These are phyloP conservation scores for Harpalus rubripes DNA, from an alignment of 2,888 invertebrate species.

Conservation along the genomic window DNA sequence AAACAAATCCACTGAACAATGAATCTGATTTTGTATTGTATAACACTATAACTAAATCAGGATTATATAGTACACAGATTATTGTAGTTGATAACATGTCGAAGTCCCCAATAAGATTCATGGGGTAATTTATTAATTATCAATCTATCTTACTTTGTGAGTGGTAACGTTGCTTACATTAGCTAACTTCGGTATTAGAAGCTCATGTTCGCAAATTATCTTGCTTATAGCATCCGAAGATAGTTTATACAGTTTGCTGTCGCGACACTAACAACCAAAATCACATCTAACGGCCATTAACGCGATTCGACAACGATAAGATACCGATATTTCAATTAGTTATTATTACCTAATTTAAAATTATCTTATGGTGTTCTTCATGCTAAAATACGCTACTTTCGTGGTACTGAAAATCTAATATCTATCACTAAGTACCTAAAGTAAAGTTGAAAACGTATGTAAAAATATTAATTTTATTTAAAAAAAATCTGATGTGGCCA, in stretches of 20 bases:
- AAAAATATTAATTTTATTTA: too few species aligned
- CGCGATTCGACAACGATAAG: background rate
- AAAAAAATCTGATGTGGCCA: too few species aligned
- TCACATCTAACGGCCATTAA: background rate
- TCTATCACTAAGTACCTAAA: too few species aligned
- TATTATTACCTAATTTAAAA: too few species aligned
- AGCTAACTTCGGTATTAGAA: slow-evolving; percentile 28
- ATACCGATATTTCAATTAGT: background rate
- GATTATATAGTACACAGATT: background rate
- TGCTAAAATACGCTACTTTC: too few species aligned
- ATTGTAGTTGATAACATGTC: background rate
- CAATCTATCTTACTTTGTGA: slow-evolving; percentile 2
- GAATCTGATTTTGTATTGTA: too few species aligned
- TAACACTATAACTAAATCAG: background rate
- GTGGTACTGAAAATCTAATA: too few species aligned
- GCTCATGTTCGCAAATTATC: slow-evolving; percentile 38
- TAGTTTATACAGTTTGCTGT: slow-evolving; percentile 25
- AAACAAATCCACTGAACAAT: too few species aligned
- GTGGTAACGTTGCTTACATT: background rate
- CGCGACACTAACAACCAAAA: background rate
- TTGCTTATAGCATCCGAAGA: slow-evolving; percentile 30
- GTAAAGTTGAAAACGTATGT: too few species aligned
- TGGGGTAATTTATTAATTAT: background rate
- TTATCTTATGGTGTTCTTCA: too few species aligned
- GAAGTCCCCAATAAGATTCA: slow-evolving; percentile 1